Evolutionary conservation across 2,888 invertebrate species (phyloP).

Genomic region (Pheosia tremula): DNA sequence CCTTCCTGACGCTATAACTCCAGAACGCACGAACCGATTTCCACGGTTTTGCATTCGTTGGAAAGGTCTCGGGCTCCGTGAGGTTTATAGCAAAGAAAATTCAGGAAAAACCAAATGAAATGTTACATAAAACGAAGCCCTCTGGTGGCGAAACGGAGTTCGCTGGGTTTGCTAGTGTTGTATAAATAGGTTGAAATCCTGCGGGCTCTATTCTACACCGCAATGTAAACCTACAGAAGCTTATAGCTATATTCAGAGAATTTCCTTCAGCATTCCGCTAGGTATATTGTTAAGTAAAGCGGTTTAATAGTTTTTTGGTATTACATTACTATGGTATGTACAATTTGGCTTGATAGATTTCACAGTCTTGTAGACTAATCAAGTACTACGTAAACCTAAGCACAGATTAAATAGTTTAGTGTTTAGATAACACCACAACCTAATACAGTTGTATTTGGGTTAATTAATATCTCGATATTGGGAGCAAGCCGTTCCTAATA

Average conservation of each 20-base stretch:
- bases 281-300: neutral
- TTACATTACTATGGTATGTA: no score
- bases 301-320: neutral
- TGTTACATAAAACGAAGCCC: no score
- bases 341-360: slow-evolving; percentile 12
- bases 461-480: neutral
- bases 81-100: no score
- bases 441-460: neutral
- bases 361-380: slow-evolving; percentile 19
- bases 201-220: slow-evolving; percentile 27
- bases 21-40: no score
- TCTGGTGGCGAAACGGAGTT: no score
- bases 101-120: no score
- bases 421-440: no score
- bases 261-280: neutral
- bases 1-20: no score
- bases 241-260: slow-evolving; percentile 14
- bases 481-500: neutral
- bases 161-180: no score
- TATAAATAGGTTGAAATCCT: slow-evolving; percentile 36
- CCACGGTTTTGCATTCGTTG: no score
- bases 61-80: no score
- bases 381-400: slow-evolving; percentile 20
- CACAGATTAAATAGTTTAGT: slow-evolving; percentile 21
- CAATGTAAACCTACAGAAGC: slow-evolving; percentile 29